Evolutionary conservation across 2,888 invertebrate species (phyloP).

Genomic region (Micoletzkya japonica): DNA sequence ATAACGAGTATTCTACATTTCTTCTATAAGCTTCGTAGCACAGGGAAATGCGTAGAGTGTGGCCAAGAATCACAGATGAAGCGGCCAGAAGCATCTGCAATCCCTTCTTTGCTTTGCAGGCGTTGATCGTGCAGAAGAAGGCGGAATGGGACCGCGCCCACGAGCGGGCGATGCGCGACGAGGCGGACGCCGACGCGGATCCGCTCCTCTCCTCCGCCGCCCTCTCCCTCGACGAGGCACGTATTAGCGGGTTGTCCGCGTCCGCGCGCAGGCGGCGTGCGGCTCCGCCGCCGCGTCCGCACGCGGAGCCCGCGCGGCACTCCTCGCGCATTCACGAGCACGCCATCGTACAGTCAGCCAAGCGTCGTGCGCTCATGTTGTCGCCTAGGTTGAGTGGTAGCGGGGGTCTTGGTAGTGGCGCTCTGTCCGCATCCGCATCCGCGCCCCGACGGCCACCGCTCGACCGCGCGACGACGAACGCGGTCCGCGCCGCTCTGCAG

Average conservation of each 20-base stretch:
- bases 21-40: too few relatives aligned
- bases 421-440: too few relatives aligned
- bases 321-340: constrained; percentile 21
- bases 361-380: constrained; percentile 8
- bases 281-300: neutral
- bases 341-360: constrained; percentile 16
- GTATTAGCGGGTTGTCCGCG: constrained; percentile 10
- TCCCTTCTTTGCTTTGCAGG: constrained; percentile 35
- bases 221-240: constrained; percentile 42
- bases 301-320: constrained; percentile 16
- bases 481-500: neutral
- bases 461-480: too few relatives aligned
- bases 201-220: constrained; percentile 9
- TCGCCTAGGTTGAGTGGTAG: constrained; percentile 1
- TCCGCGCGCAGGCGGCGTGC: neutral
- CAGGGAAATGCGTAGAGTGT: too few relatives aligned
- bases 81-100: neutral
- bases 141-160: constrained; percentile 47
- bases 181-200: constrained; percentile 26
- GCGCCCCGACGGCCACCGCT: too few relatives aligned
- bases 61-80: neutral
- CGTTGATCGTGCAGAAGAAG: constrained; percentile 46
- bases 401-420: too few relatives aligned
- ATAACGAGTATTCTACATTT: too few relatives aligned
- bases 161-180: constrained; percentile 39